phyloP scores from a whole-genome alignment of 2,797 vertebrate species.

The Stomatorhinus walkeri region DNA sequence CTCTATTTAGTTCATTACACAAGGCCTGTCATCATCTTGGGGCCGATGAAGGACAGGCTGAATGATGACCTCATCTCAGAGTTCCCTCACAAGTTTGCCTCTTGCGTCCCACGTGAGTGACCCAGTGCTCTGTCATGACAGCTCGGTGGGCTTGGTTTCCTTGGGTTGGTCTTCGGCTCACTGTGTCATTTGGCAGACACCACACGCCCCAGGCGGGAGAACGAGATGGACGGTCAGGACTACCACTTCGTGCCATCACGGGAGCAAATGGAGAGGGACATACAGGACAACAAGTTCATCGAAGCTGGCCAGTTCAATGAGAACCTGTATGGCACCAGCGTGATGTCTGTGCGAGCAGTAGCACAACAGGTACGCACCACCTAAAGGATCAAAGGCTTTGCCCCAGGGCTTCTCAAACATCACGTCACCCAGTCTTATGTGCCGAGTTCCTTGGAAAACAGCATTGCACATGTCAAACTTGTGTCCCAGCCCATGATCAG shows the following conservation, averaged over 20 bases:
- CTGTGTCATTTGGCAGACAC: constrained; percentile 67
- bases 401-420: neutral
- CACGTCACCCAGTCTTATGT: neutral
- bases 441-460: neutral
- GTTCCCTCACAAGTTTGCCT: constrained; percentile 97
- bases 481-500: neutral
- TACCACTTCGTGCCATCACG: constrained; percentile 94
- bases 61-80: constrained; percentile 98
- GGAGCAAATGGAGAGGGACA: constrained; percentile 98
- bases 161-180: neutral
- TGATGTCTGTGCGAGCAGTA: constrained; percentile 92
- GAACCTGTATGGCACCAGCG: constrained; percentile 95
- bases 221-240: constrained; percentile 92
- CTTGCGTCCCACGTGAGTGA: constrained; percentile 94
- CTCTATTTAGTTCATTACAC: constrained; percentile 84
- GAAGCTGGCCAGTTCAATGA: constrained; percentile 98
- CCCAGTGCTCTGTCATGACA: neutral
- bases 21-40: constrained; percentile 95
- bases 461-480: neutral
- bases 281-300: constrained; percentile 98
- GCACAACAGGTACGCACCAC: constrained; percentile 76
- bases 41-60: constrained; percentile 91
- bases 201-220: constrained; percentile 87
- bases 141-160: neutral
- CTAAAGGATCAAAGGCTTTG: neutral